Percentiles rank a stretch among this genome's conserved stretches.
phyloP scores from a whole-genome alignment of 2,888 invertebrate species.

The Chloromyia formosa region DNA sequence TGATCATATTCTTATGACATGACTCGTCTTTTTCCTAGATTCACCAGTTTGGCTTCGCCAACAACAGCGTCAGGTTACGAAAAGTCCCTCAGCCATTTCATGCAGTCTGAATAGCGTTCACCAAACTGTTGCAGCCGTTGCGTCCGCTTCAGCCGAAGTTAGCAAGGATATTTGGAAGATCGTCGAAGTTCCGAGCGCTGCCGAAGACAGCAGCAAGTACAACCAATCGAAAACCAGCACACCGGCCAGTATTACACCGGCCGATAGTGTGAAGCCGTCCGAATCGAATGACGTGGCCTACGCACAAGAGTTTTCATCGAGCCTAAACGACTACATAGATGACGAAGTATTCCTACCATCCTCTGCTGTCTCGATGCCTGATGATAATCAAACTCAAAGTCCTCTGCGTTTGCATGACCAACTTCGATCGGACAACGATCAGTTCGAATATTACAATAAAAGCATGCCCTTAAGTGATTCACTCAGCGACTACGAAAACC shows the following conservation, averaged over 20 bases:
- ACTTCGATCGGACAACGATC: constrained; percentile 33
- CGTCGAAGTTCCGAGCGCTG: constrained; percentile 64
- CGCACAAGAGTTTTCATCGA: constrained; percentile 59
- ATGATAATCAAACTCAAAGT: background rate
- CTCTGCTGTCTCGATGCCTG: background rate
- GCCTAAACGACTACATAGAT: constrained; percentile 57
- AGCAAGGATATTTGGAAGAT: constrained; percentile 67
- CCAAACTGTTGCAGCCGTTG: constrained; percentile 63
- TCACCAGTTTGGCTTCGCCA: constrained; percentile 72
- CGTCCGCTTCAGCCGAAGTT: constrained; percentile 61
- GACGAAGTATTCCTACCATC: constrained; percentile 57
- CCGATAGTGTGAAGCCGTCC: constrained; percentile 42
- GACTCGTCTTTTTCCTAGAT: constrained; percentile 55
- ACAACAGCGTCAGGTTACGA: constrained; percentile 57
- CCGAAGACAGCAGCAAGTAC: constrained; percentile 56
- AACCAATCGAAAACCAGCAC: constrained; percentile 16
- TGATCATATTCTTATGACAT: constrained; percentile 1
- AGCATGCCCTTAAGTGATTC: constrained; percentile 52
- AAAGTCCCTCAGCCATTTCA: constrained; percentile 52
- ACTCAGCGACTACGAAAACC: constrained; percentile 53
- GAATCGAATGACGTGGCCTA: constrained; percentile 54
- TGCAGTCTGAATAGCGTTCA: constrained; percentile 56
- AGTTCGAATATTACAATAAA: constrained; percentile 43
- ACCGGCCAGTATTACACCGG: constrained; percentile 45
- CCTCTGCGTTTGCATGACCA: constrained; percentile 16